Evolutionary conservation across 2,888 invertebrate species (phyloP).

Genomic region (Cataglyphis cursor): DNA sequence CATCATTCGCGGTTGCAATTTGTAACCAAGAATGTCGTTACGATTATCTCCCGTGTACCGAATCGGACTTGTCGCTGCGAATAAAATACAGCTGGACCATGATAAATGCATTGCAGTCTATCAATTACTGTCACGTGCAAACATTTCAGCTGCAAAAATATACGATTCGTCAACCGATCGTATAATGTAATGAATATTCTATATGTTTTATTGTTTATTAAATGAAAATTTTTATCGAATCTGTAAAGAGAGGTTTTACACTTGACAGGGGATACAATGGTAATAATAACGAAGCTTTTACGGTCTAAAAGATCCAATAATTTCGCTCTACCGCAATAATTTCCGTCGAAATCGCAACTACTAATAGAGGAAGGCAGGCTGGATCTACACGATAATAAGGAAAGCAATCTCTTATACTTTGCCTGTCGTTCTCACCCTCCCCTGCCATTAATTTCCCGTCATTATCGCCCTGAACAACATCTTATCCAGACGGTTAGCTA

Average conservation of each 20-base stretch:
- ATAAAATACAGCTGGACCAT: constrained; percentile 25
- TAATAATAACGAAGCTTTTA: background rate
- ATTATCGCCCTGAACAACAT: constrained; percentile 66
- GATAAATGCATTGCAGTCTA: constrained; percentile 40
- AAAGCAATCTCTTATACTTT: constrained; percentile 71
- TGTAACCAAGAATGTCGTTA: background rate
- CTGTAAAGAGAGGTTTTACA: background rate
- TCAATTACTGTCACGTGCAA: constrained; percentile 48
- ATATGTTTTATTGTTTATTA: constrained; percentile 2
- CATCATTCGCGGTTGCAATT: constrained; percentile 7
- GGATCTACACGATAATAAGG: constrained; percentile 72
- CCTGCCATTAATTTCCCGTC: constrained; percentile 70
- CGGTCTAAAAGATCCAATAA: background rate
- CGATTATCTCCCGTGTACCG: background rate
- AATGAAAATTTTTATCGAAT: background rate
- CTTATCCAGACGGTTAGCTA: constrained; percentile 64
- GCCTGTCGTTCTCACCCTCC: constrained; percentile 54
- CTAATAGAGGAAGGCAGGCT: constrained; percentile 60
- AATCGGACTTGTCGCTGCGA: background rate
- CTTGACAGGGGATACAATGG: background rate
- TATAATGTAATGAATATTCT: constrained; percentile 3
- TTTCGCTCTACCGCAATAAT: constrained; percentile 42
- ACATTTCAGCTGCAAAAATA: constrained; percentile 53
- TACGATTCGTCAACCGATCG: constrained; percentile 35
- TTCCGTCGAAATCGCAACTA: background rate